Evolutionary conservation across 2,113 vertebrate genomes (phyloP).

Genomic region (Glaucomys volans): DNA sequence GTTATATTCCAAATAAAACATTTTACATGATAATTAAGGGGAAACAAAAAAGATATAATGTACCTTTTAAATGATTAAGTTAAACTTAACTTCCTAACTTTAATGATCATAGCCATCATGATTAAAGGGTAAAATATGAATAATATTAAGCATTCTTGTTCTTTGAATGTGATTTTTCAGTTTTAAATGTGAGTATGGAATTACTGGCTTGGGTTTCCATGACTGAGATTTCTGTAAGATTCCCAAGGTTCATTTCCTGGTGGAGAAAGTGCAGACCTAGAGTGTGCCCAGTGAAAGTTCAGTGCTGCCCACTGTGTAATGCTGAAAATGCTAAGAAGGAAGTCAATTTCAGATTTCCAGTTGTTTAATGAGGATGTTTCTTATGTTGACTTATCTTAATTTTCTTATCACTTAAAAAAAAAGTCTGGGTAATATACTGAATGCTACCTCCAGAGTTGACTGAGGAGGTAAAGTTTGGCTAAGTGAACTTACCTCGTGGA

Average conservation of each 20-base stretch:
- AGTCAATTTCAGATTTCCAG: background rate
- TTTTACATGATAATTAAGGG: background rate
- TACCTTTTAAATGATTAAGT: background rate
- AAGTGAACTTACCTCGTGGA: background rate
- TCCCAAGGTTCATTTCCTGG: background rate
- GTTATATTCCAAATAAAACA: background rate
- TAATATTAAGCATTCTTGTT: background rate
- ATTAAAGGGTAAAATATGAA: background rate
- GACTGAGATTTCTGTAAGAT: slow-evolving; percentile 5
- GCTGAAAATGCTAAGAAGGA: background rate
- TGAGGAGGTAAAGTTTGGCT: background rate
- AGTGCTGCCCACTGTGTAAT: background rate
- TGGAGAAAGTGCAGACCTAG: background rate
- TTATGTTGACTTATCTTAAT: background rate
- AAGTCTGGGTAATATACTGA: background rate
- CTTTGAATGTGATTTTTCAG: background rate
- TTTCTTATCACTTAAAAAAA: background rate
- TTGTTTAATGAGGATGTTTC: background rate
- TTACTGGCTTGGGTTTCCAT: background rate
- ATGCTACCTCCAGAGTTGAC: background rate
- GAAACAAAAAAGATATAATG: background rate
- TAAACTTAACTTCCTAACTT: slow-evolving; percentile 13
- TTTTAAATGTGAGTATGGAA: background rate
- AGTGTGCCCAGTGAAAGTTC: background rate
- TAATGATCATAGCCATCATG: background rate